Evolutionary conservation across 2,888 invertebrate species (phyloP), one percentile per base, ranked within the genome.

Genomic region (Lottia scabra): DNA sequence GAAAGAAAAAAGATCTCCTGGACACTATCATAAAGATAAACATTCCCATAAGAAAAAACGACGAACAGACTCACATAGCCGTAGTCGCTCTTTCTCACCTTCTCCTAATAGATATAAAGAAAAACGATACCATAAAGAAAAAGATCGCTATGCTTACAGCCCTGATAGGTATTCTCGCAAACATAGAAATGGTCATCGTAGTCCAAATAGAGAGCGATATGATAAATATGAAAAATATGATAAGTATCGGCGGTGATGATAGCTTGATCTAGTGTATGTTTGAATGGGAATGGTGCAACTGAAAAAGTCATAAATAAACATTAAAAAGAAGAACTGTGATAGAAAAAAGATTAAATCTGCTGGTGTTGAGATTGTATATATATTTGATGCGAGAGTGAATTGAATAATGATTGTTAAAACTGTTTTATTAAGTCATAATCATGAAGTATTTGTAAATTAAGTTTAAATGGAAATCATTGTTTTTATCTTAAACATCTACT

Each of bases 1-100:
- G 72, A 84, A 82, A 69, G 80, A 81, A n/a, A 79, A 75, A 46
- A 70, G 75, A 8, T 73, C 75, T 19, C 74, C 80, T 15, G 81
- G 82, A 30, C 76, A 81, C 48, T 67, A 66, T 46, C 66, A 44
- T 23, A 79, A 81, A 71, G 80, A 81, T 65, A 83, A 81, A 70
- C 78, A 77, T 70, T 76, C 80, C 10, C 79, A 81, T 38, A 84
- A 84, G 70, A 74, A 82, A 62, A 83, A 83, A 67, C 81, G 79
- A 26, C 78, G 70, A 38, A 23, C 66, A 30, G 77, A 78, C 2
- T 83, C 83, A 63, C 74, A 70, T 27, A 80, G 82, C 68, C 74
- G 71, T 13, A 83, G 82, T 8, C 77, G 75, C 27, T 74, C 75
- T 30, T 80, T 76, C 15, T 81, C 83, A 15, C 62, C 48, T 23